These are phyloP conservation scores for Eupithecia subfuscata DNA, from an alignment of 2,888 invertebrate genomes.

Conservation along the genomic window DNA sequence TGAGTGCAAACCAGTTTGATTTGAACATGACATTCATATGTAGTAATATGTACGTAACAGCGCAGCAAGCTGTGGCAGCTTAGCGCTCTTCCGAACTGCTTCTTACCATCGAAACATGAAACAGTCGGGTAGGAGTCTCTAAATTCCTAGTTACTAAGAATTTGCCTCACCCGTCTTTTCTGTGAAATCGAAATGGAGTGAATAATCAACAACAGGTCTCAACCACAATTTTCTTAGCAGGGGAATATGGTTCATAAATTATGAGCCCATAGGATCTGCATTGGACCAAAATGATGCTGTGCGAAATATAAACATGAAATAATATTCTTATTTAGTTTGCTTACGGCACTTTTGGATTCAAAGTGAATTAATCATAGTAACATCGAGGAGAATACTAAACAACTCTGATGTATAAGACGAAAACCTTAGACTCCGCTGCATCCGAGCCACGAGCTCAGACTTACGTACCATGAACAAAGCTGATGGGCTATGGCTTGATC, in stretches of 20 bases:
- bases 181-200: not conserved
- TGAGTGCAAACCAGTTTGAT: not conserved
- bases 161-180: not conserved
- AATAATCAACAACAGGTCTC: not conserved
- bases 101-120: not conserved
- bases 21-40: not conserved
- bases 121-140: not conserved
- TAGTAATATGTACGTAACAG: not conserved
- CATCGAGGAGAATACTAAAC: slow-evolving; percentile 13
- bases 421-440: slow-evolving; percentile 24
- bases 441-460: slow-evolving; percentile 20
- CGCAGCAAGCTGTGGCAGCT: no score
- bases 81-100: not conserved
- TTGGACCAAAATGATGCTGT: not conserved
- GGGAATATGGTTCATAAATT: not conserved
- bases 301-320: not conserved
- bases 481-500: not conserved
- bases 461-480: slow-evolving; percentile 16
- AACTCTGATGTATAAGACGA: slow-evolving; percentile 22
- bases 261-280: not conserved
- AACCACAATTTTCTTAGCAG: not conserved
- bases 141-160: not conserved
- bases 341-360: not conserved
- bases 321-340: not conserved
- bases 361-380: not conserved